Conservation (phyloP, 2,113 vertebrate species). For the Pseudopodoces humilis region DNA sequence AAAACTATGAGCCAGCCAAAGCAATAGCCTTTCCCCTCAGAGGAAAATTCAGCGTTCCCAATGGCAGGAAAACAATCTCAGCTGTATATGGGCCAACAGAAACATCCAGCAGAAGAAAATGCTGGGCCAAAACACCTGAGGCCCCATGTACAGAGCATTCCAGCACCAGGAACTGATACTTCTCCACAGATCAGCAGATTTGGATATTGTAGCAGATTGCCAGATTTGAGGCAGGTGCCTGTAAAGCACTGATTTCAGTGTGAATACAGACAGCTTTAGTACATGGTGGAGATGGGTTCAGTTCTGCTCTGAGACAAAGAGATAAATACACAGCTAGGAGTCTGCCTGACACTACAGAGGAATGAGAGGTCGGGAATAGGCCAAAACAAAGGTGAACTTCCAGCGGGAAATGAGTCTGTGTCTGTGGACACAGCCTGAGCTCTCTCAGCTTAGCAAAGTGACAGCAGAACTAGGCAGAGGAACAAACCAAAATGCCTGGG, state of each 20-base stretch:
- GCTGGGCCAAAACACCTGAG: neutral
- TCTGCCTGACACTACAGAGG: neutral
- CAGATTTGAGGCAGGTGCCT: neutral
- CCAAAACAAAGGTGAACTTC: neutral
- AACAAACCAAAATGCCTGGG: neutral
- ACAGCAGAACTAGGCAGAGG: neutral
- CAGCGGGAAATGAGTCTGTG: neutral
- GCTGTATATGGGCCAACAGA: neutral
- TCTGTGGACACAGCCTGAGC: neutral
- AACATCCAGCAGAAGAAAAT: neutral
- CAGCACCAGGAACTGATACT: neutral
- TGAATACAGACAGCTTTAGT: neutral
- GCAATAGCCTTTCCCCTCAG: neutral
- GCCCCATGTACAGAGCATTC: neutral
- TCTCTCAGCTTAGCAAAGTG: neutral
- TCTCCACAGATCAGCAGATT: neutral
- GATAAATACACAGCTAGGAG: neutral
- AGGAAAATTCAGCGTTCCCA: neutral
- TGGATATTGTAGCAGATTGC: rapidly evolving
- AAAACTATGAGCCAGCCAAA: neutral
- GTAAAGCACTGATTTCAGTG: neutral
- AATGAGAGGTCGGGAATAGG: neutral
- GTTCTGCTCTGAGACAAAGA: neutral
- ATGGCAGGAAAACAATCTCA: neutral
- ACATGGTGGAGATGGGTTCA: neutral